Percentiles rank a stretch among this genome's conserved stretches.
Conservation (phyloP, 1,140 invertebrate genomes). For the Tetramorium alpestre region DNA sequence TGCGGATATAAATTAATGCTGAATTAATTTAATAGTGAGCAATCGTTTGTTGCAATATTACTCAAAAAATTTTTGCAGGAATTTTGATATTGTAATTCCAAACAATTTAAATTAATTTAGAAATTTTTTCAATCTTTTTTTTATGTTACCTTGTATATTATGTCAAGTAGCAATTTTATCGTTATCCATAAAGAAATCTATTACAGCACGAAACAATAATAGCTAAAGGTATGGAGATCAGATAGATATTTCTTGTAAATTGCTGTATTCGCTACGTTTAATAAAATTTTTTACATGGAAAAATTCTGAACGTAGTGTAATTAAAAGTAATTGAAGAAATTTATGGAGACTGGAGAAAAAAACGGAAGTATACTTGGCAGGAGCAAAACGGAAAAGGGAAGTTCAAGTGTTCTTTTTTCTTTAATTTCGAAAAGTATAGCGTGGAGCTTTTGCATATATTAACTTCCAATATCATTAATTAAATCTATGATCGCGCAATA, state of each 20-base stretch:
- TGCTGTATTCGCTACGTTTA: slow-evolving; percentile 37
- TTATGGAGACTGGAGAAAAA: not conserved
- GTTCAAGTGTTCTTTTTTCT: not conserved
- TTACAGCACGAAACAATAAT: not conserved
- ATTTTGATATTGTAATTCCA: not conserved
- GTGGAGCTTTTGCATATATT: slow-evolving; percentile 38
- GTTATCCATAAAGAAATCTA: slow-evolving; percentile 8
- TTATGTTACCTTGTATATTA: not conserved
- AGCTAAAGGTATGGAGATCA: slow-evolving; percentile 2
- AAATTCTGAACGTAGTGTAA: not conserved
- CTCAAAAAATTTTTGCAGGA: not conserved
- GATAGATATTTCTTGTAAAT: slow-evolving; percentile 29
- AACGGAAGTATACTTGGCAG: not conserved
- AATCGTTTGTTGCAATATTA: not conserved
- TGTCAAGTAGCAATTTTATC: not conserved
- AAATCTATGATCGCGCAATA: slow-evolving; percentile 69
- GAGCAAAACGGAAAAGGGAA: not conserved
- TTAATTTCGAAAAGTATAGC: not conserved
- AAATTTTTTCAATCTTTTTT: not conserved
- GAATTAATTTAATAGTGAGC: not conserved
- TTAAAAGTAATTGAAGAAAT: slow-evolving; percentile 10
- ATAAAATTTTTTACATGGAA: not conserved
- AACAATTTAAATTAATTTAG: not conserved
- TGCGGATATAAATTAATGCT: not conserved
- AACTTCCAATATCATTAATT: slow-evolving; percentile 81